Conservation (phyloP, 2,888 invertebrate species). For the Agriopis aurantiaria region DNA sequence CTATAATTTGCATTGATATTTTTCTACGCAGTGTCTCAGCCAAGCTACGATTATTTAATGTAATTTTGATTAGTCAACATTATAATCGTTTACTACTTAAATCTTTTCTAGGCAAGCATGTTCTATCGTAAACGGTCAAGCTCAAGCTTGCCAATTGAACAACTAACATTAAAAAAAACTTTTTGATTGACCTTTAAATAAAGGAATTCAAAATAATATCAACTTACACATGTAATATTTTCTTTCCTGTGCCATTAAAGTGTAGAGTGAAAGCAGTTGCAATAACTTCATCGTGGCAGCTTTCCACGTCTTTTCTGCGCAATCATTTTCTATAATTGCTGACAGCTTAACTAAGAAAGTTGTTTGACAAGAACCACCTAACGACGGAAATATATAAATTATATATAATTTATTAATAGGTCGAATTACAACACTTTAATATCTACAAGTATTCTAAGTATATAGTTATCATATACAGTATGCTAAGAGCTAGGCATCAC, state of each 20-base stretch:
- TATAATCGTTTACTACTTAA: neutral
- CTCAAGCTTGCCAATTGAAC: no score
- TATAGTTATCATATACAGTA: no score
- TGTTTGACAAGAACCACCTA: slow-evolving; percentile 39
- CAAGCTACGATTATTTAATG: neutral
- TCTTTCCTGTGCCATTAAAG: slow-evolving; percentile 28
- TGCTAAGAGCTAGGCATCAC: no score
- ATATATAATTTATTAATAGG: neutral
- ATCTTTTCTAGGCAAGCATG: neutral
- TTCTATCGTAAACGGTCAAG: no score
- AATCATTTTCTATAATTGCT: slow-evolving; percentile 47
- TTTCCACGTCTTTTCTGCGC: slow-evolving; percentile 49
- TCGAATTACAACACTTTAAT: no score
- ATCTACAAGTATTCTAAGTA: no score
- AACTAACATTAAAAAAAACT: neutral
- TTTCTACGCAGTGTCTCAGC: neutral
- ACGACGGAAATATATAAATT: neutral
- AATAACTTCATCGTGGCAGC: slow-evolving; percentile 33
- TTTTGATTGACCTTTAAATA: neutral
- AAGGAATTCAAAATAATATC: neutral
- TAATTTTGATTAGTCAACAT: neutral
- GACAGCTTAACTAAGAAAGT: slow-evolving; percentile 43
- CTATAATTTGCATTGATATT: slow-evolving; percentile 28
- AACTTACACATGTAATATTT: slow-evolving; percentile 17
- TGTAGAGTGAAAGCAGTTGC: slow-evolving; percentile 39